Base-by-base conservation (phyloP, 2,113 vertebrate genomes). In the Cettia cetti region DNA sequence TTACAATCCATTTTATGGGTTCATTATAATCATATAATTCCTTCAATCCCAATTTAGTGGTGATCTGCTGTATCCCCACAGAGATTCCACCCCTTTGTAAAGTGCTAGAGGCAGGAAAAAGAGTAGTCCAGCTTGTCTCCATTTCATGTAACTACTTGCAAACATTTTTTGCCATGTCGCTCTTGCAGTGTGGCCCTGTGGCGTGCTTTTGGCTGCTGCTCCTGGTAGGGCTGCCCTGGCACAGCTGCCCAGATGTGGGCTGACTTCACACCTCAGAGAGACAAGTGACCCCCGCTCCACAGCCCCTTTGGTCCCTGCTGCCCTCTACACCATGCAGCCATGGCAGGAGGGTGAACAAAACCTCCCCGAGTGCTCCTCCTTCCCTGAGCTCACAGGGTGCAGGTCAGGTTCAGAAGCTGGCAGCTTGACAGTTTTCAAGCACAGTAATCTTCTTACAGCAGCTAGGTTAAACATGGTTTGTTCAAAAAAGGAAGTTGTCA, bases 331-430 rank as follows among this genome's bases (percentile, higher is more conserved):
- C 0, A 0, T 10, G 3, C n/a, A 66, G 37, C 13, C 5, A 1
- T 9, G 30, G 35, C 42, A 42, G 9, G 17, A 33, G 18, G 7
- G 4, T n/a, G 18, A 82, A 68, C 7, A 77, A 74, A 84, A 45
- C 15, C 15, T 40, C 16, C 33, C 10, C 0, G 0, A 11, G 24
- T 5, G 2, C 2, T 1, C 28, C 11, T 17, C 15, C 6, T 77
- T 72, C 35, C 57, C 30, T 54, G 16, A 81, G 20, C 27, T 68
- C 21, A n/a, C 11, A 26, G 11, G 7, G 8, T 1, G 2, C 7
- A 47, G 17, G 33, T 19, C 53, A 79, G 24, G 27, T 18, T 37
- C 40, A 26, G 50, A 85, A 83, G 42, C 19, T 53, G 22, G 24
- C 20, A 39, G 30, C 22, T 57, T 57, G 33, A 57, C 20, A 30